phyloP scores from a whole-genome alignment of 2,797 vertebrate genomes.

The Poecile montanus region DNA sequence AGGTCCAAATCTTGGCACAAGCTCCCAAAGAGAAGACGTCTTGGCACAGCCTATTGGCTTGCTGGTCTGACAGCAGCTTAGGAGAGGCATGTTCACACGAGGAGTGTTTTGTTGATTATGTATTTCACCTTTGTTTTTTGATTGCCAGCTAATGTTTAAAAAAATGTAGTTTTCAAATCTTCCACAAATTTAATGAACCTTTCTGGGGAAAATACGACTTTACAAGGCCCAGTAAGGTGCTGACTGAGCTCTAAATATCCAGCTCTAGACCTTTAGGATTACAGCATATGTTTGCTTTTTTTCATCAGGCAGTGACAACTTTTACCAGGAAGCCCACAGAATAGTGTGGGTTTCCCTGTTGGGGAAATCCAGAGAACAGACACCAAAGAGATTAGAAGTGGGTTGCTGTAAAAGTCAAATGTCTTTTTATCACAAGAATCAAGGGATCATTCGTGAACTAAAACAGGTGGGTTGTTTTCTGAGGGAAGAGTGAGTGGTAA shows the following conservation, averaged over 20 bases:
- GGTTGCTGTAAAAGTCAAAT: background rate
- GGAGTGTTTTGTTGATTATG: background rate
- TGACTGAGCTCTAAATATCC: background rate
- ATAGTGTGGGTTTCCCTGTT: background rate
- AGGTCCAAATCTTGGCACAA: background rate
- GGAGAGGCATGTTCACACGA: background rate
- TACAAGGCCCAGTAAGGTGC: background rate
- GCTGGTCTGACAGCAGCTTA: background rate
- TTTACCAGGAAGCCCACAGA: background rate
- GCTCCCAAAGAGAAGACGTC: background rate
- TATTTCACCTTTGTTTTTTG: background rate
- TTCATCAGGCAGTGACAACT: background rate
- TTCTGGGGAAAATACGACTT: background rate
- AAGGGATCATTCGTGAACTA: background rate
- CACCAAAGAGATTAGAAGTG: background rate
- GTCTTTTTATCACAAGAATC: background rate
- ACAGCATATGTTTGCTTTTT: background rate
- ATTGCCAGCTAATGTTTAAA: background rate
- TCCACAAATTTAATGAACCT: background rate
- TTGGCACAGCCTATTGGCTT: background rate
- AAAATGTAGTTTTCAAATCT: background rate
- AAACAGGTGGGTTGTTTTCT: background rate
- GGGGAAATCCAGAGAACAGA: slow-evolving; percentile 8
- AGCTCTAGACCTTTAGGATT: background rate
- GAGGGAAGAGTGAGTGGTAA: background rate